Base-by-base conservation (phyloP, 2,888 invertebrate genomes). In the Matsumyia berberina region DNA sequence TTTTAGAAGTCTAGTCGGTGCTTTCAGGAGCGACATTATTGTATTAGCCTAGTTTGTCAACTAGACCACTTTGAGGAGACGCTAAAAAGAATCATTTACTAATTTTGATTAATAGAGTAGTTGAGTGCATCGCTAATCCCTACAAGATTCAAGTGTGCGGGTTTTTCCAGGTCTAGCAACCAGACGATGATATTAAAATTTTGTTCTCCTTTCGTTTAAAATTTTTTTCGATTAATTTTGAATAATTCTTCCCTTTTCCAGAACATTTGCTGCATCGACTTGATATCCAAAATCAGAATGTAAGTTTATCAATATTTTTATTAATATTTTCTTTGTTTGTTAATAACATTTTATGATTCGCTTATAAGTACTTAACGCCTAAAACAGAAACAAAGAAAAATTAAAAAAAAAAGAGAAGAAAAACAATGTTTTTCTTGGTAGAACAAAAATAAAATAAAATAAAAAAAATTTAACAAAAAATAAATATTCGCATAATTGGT, bases 301-400 rank as follows among this genome's bases (percentile, higher is more conserved):
- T 86, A 81, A 83, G 86, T 79, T 49, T 42, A 42, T 33, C 33
- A 42, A 12, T 17, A 64, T 39, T 49, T 46, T 46, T 51, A 64
- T 42, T 64, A 8, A 66, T 62, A 62, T 62, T 64, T 74, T 55
- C 39, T 49, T 29, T 57, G 42, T 31, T 78, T 33, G 19, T 58
- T 39, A 39, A 15, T 51, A 60, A 42, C 49, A 58, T 42, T 15
- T 6, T 31, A 58, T 24, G 24, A 24, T 24, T 62, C 53, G 8
- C 70, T 74, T 74, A 80, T 81, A 76, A 67, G 74, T 73, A 86
- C 81, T 81, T 77, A 72, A 19, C 11, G 29, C 35, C 60, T 85
- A 85, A 44, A 5, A 55, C 17, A 31, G 7, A 60, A 15, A 31
- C 42, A 15, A 46, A 19, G 5, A 55, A 29, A 53, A 64, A 19